These are phyloP conservation scores for Glaucomys volans DNA, from an alignment of 2,113 vertebrate species.

Conservation along the genomic window DNA sequence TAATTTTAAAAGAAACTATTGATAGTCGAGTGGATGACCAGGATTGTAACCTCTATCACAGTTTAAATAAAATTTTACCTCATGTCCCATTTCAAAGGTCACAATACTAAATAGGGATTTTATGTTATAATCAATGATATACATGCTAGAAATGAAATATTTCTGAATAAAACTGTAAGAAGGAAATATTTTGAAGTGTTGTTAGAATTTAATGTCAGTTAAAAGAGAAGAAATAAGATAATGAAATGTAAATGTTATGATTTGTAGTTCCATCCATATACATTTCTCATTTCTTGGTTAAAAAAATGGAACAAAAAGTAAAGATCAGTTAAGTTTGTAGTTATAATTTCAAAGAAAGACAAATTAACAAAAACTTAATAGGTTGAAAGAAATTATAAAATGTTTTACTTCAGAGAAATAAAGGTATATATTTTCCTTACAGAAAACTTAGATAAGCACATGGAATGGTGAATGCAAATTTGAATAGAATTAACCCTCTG, in stretches of 20 bases:
- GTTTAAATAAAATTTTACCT: neutral
- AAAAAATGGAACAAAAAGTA: neutral
- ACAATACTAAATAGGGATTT: neutral
- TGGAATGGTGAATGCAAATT: neutral
- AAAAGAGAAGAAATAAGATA: neutral
- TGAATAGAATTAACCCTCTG: neutral
- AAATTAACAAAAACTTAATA: neutral
- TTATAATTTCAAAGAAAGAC: neutral
- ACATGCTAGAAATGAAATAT: neutral
- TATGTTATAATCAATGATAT: neutral
- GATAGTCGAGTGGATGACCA: neutral
- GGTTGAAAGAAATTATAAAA: neutral
- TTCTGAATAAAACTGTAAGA: neutral
- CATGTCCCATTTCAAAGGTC: neutral
- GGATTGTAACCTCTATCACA: neutral
- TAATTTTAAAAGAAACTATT: neutral
- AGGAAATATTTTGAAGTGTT: neutral
- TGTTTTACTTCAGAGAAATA: neutral
- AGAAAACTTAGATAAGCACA: slow-evolving; percentile 4
- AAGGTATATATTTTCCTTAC: neutral
- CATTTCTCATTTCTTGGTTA: neutral
- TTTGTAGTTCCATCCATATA: neutral
- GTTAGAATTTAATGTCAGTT: neutral
- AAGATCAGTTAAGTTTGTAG: neutral
- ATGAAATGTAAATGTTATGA: neutral